Conservation (phyloP, 2,113 vertebrate species). For the Butorides virescens region DNA sequence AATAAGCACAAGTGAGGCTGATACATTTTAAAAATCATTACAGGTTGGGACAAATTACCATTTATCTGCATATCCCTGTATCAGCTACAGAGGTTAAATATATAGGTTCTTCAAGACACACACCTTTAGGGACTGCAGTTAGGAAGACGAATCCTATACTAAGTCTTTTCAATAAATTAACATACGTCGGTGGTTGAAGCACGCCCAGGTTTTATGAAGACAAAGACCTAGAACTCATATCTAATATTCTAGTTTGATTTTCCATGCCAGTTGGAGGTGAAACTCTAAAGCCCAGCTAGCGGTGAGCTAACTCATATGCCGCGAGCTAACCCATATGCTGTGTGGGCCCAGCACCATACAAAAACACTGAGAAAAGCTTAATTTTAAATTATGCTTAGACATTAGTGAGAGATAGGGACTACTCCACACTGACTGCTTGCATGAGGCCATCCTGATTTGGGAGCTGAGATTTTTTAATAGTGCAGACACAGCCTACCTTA, state of each 20-base stretch:
- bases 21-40: background rate
- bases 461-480: background rate
- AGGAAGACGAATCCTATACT: background rate
- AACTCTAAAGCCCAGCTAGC: background rate
- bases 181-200: background rate
- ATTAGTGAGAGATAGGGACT: background rate
- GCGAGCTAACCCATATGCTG: background rate
- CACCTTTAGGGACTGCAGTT: background rate
- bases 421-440: background rate
- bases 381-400: background rate
- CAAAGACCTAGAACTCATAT: background rate
- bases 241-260: background rate
- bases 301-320: background rate
- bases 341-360: background rate
- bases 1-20: background rate
- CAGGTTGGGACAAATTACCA: background rate
- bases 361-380: background rate
- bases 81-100: background rate
- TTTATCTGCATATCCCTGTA: background rate
- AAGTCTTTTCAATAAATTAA: background rate
- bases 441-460: background rate
- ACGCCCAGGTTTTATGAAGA: background rate
- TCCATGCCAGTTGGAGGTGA: background rate
- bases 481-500: background rate
- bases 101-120: background rate